Evolutionary conservation across 2,797 vertebrate species (phyloP).

Genomic region (Onychomys torridus): DNA sequence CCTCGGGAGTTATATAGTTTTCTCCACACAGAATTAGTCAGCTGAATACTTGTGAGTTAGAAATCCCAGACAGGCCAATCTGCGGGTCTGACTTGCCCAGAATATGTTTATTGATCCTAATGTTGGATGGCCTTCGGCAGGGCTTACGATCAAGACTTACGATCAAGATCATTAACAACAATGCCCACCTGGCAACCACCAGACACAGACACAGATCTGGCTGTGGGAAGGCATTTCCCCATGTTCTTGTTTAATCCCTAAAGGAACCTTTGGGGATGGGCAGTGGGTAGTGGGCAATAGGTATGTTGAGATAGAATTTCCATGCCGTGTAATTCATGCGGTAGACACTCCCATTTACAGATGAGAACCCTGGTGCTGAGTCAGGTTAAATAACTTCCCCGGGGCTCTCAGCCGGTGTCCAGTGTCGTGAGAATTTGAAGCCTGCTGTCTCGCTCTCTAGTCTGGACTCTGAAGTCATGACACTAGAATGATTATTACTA

Average conservation of each 20-base stretch:
- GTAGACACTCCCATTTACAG: not conserved
- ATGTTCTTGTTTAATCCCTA: not conserved
- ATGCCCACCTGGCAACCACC: not conserved
- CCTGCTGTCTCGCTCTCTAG: not conserved
- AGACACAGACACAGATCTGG: not conserved
- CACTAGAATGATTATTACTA: not conserved
- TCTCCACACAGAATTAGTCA: constrained; percentile 57
- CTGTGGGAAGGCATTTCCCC: not conserved
- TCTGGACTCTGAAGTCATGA: not conserved
- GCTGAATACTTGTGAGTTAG: constrained; percentile 18
- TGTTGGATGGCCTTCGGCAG: not conserved
- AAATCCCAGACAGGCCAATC: not conserved
- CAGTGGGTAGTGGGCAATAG: not conserved
- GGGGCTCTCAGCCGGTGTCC: not conserved
- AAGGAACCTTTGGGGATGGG: not conserved
- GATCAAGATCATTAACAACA: not conserved
- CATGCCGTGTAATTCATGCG: not conserved
- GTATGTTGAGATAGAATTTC: not conserved
- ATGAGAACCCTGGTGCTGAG: constrained; percentile 7
- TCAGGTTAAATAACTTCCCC: not conserved
- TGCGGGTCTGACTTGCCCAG: constrained; percentile 35
- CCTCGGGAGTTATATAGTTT: constrained; percentile 60
- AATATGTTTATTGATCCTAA: not conserved
- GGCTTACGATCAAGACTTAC: not conserved
- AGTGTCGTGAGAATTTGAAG: not conserved